These are phyloP conservation scores for Malthinus seriepunctatus DNA, from an alignment of 2,888 invertebrate genomes.

Conservation along the genomic window DNA sequence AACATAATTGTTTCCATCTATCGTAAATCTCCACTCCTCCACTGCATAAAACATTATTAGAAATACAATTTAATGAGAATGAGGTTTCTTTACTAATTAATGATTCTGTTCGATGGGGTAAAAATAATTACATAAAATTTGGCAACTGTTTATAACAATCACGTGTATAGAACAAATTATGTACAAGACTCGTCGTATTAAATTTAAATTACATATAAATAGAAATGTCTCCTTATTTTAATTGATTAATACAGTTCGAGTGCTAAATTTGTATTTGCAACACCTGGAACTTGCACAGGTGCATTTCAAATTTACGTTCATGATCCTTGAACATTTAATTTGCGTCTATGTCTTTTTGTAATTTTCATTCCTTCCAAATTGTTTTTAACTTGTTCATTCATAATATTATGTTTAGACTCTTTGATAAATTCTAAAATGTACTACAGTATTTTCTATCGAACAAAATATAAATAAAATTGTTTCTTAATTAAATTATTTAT, in stretches of 20 bases:
- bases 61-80: no score
- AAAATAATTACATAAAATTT: constrained; percentile 1
- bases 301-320: constrained; percentile 31
- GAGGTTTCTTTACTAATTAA: no score
- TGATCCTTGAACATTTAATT: constrained; percentile 14
- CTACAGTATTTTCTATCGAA: no score
- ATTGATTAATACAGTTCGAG: constrained; percentile 32
- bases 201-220: constrained; percentile 26
- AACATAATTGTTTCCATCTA: no score
- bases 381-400: neutral
- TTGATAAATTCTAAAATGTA: no score
- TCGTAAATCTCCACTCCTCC: no score
- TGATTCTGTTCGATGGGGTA: no score
- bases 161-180: neutral
- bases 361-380: constrained; percentile 24
- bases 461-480: no score
- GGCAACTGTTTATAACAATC: constrained; percentile 2
- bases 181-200: neutral
- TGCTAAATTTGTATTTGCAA: constrained; percentile 27
- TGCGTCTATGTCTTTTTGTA: constrained; percentile 22
- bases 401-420: no score
- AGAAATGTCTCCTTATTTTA: constrained; percentile 28
- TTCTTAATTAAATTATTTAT: no score
- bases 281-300: constrained; percentile 33
- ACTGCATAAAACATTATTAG: no score